Percentiles rank a stretch among this genome's conserved stretches.
phyloP scores from a whole-genome alignment of 2,797 vertebrate species.

The Trematocara caparti region DNA sequence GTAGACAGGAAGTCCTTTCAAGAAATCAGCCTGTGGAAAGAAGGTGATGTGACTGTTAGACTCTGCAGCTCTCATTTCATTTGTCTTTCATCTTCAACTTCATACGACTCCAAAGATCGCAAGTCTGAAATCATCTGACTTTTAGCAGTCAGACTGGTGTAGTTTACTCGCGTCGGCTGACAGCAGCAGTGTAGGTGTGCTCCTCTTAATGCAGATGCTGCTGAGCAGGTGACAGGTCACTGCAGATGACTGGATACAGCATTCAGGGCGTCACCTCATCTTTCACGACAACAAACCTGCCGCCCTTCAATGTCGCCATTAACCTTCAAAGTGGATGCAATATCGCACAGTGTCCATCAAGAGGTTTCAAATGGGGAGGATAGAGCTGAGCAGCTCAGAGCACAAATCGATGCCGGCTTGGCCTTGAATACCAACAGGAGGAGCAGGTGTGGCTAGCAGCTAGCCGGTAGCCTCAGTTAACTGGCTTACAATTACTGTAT shows the following conservation, averaged over 20 bases:
- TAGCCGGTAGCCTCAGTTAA: constrained; percentile 4
- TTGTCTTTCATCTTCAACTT: neutral
- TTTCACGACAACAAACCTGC: neutral
- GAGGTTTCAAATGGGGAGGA: neutral
- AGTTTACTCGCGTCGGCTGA: neutral
- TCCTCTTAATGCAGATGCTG: neutral
- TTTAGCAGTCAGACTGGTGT: fast-evolving
- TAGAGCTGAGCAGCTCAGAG: neutral
- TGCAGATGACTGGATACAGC: neutral
- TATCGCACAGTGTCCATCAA: neutral
- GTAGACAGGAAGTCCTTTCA: constrained; percentile 97
- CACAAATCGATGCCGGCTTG: constrained; percentile 24
- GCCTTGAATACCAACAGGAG: constrained; percentile 23
- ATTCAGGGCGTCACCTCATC: constrained; percentile 38
- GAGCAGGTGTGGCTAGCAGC: constrained; percentile 46
- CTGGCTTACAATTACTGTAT: neutral
- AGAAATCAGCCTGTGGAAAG: constrained; percentile 89
- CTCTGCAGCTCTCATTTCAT: neutral
- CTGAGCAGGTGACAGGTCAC: neutral
- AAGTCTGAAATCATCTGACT: neutral
- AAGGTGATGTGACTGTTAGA: neutral
- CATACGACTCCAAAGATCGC: neutral
- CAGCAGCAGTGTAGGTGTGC: neutral
- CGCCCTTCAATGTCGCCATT: neutral
- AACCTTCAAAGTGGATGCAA: neutral